Conservation (phyloP, 2,888 invertebrate species). For the Meiosimyza decipiens region DNA sequence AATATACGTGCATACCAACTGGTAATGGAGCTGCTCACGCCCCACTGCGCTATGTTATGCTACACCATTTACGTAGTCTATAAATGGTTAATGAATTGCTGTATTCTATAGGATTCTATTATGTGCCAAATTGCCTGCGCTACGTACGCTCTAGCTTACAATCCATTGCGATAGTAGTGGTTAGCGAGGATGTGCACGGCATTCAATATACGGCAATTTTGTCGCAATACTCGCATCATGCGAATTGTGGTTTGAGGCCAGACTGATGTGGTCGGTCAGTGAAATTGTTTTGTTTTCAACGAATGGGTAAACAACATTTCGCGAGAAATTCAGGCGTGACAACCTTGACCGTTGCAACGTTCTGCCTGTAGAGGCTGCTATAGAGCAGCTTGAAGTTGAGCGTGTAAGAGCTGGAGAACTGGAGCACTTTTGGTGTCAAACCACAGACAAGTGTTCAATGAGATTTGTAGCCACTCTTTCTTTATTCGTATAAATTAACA, state of each 20-base stretch:
- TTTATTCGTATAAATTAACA: neutral
- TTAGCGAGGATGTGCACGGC: neutral
- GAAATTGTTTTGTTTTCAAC: neutral
- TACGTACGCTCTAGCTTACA: neutral
- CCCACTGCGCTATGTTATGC: neutral
- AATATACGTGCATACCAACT: slow-evolving; percentile 14
- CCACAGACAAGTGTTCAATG: slow-evolving; percentile 28
- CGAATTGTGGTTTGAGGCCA: neutral
- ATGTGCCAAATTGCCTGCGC: slow-evolving; percentile 11
- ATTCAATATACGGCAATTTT: neutral
- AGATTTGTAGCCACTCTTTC: slow-evolving; percentile 6
- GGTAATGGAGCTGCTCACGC: neutral
- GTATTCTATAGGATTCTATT: slow-evolving; percentile 12
- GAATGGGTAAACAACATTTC: slow-evolving; percentile 2
- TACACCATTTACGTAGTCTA: neutral
- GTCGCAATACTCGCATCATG: neutral
- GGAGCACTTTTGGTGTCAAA: slow-evolving; percentile 8
- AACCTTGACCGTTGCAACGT: slow-evolving; percentile 9
- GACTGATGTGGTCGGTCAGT: slow-evolving; percentile 1
- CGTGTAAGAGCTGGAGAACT: neutral
- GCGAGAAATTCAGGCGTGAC: neutral
- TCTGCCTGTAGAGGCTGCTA: no score
- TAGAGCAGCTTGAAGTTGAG: neutral
- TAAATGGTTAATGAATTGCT: slow-evolving; percentile 10
- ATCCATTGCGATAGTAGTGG: neutral